A percentile compares a stretch with the other conserved stretches of the same genome.
phyloP scores from a whole-genome alignment of 2,888 invertebrate genomes.

The Aspidiotus destructor region DNA sequence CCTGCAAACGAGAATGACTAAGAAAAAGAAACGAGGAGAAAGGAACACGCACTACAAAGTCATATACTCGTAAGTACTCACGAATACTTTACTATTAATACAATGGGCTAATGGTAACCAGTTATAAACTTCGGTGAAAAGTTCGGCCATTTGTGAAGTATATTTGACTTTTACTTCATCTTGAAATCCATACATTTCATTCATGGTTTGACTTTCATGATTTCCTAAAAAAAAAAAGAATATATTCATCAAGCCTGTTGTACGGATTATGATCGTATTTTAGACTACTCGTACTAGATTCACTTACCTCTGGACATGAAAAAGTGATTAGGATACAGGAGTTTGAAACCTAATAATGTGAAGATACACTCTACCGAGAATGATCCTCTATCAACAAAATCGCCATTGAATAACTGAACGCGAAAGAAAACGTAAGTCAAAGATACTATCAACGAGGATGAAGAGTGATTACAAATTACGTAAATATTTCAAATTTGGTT shows the following conservation, averaged over 20 bases:
- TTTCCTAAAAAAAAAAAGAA: constrained; percentile 60
- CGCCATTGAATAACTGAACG: constrained; percentile 89
- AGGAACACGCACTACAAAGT: not conserved
- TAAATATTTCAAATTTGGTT: not conserved
- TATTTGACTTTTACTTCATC: constrained; percentile 97
- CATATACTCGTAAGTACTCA: not conserved
- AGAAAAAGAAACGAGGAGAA: not conserved
- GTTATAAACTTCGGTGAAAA: constrained; percentile 98
- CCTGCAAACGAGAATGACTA: constrained; percentile 8
- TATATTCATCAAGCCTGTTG: not conserved
- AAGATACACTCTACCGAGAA: constrained; percentile 99
- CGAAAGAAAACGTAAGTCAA: not conserved
- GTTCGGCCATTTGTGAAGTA: constrained; percentile 84
- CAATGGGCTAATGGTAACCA: constrained; percentile 93
- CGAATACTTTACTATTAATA: constrained; percentile 72
- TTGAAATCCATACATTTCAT: constrained; percentile 98
- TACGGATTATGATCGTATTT: not conserved
- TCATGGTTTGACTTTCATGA: constrained; percentile 96
- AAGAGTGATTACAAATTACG: not conserved
- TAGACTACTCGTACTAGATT: not conserved
- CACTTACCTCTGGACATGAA: constrained; percentile 89
- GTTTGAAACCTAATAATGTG: constrained; percentile 89
- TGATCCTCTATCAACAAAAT: constrained; percentile 98
- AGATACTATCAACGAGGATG: not conserved
- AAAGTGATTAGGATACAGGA: constrained; percentile 91